These are phyloP conservation scores for Tuberolachnus salignus DNA, from an alignment of 2,888 invertebrate genomes.

Conservation along the genomic window DNA sequence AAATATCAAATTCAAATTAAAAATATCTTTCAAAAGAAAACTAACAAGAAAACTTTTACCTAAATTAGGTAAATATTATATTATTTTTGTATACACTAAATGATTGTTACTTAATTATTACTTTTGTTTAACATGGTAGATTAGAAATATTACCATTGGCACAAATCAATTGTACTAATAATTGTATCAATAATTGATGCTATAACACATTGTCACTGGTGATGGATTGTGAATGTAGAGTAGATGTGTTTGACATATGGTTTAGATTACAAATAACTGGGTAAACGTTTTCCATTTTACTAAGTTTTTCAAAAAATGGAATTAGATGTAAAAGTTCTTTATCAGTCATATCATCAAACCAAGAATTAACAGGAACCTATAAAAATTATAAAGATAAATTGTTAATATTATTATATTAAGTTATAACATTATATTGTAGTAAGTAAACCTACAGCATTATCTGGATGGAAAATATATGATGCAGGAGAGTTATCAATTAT, in stretches of 20 bases:
- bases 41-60: constrained; percentile 26
- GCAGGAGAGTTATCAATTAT: constrained; percentile 99
- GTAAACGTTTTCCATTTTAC: constrained; percentile 96
- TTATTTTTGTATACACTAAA: constrained; percentile 31
- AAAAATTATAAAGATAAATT: constrained; percentile 57
- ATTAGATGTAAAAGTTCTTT: constrained; percentile 95
- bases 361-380: constrained; percentile 96
- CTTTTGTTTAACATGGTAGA: constrained; percentile 27
- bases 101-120: constrained; percentile 36
- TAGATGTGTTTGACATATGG: constrained; percentile 74
- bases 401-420: constrained; percentile 19
- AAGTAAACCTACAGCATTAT: constrained; percentile 94
- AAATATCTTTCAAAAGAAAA: constrained; percentile 8
- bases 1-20: constrained; percentile 2
- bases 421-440: not conserved
- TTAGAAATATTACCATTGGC: constrained; percentile 37
- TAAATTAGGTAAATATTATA: constrained; percentile 23
- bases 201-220: constrained; percentile 44
- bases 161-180: constrained; percentile 52
- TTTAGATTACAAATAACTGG: constrained; percentile 91
- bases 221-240: constrained; percentile 24
- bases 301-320: constrained; percentile 96
- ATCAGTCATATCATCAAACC: constrained; percentile 99
- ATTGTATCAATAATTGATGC: constrained; percentile 40
- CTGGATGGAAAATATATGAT: constrained; percentile 99